Evolutionary conservation across 2,888 invertebrate species (phyloP).

Genomic region (Tryphoninae sp.): DNA sequence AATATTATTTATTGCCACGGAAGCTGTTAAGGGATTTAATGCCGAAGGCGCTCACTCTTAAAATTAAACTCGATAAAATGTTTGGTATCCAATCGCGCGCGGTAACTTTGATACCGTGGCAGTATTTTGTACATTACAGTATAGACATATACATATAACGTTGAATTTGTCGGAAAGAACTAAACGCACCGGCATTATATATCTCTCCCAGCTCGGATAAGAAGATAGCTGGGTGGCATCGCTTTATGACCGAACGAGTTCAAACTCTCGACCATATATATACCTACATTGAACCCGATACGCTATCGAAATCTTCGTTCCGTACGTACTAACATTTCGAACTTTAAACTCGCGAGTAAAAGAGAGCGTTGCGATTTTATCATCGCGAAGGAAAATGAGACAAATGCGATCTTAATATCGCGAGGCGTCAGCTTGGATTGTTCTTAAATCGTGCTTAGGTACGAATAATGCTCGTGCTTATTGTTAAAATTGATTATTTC

Average conservation of each 20-base stretch:
- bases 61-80: conserved; percentile 81
- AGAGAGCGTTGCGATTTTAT: conserved; percentile 59
- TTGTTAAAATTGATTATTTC: not conserved
- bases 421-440: conserved; percentile 16
- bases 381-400: conserved; percentile 39
- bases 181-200: conserved; percentile 46
- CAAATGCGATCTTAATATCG: not conserved
- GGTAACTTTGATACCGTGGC: conserved; percentile 56
- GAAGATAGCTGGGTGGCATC: conserved; percentile 50
- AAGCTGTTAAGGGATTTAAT: conserved; percentile 80
- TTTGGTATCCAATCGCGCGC: conserved; percentile 69
- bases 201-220: conserved; percentile 49
- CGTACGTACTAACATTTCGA: conserved; percentile 47
- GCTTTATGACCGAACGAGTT: conserved; percentile 62
- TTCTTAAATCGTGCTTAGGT: conserved; percentile 14
- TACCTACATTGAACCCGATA: conserved; percentile 1
- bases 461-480: not conserved
- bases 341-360: conserved; percentile 54
- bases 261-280: conserved; percentile 46
- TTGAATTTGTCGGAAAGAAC: conserved; percentile 57
- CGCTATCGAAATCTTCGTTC: conserved; percentile 58
- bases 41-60: conserved; percentile 74
- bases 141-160: conserved; percentile 9
- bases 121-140: conserved; percentile 38
- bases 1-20: conserved; percentile 81